Evolutionary conservation across 2,888 invertebrate genomes (phyloP), one percentile per base, ranked within the genome.

Genomic region (Cosmia trapezina): DNA sequence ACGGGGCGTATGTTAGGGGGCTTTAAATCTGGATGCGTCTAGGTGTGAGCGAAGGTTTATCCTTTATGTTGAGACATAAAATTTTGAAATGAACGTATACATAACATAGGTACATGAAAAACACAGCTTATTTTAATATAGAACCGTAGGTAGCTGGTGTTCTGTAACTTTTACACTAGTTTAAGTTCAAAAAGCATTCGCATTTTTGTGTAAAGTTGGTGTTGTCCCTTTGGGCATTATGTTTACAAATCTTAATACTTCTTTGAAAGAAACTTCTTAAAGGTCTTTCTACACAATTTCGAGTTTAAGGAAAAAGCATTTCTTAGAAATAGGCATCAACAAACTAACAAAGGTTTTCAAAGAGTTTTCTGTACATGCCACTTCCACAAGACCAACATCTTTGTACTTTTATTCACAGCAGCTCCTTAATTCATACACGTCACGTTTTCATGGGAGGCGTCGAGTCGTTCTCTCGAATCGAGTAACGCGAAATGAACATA

Each of bases 361-460:
- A 9, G 7, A n/a, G 43, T 73, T 71, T 49, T 45, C 14, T 0
- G 1, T n/a, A 14, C 1, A n/a, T 53, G 64, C 17, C 90, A 70
- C 83, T 88, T 93, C 90, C 75, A 89, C 76, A 74, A 59, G 17
- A 47, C 65, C 12, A 80, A 89, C 37, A 87, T 89, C 90, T 45
- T 17, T 47, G 87, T 73, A 75, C 78, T 83, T 89, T 91, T 89
- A 90, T 89, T 87, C 90, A 89, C 89, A 86, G 91, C 82, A 85
- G 88, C 91, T 93, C 89, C 91, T 94, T 94, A 95, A 95, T 94
- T 94, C 94, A 95, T 94, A 94, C 94, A 91, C 89, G 93, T 94
- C 95, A 95, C 95, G 95, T 95, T 89, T 91, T 84, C 87, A 87
- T 86, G 87, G 86, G 86, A 91, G 93, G 92, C 93, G 92, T 90